phyloP scores from a whole-genome alignment of 2,113 vertebrate genomes.

The Ginglymostoma cirratum region DNA sequence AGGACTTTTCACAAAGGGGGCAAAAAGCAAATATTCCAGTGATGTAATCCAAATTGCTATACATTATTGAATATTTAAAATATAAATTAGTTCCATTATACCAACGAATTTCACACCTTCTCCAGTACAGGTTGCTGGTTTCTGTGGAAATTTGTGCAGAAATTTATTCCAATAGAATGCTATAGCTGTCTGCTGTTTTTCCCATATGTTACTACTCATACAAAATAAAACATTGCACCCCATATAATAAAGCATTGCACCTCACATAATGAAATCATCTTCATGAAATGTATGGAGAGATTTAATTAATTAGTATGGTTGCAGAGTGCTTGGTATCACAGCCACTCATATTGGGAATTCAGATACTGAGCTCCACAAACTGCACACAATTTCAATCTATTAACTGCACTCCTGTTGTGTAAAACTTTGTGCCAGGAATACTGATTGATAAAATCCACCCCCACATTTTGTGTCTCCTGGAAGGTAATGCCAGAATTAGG shows the following conservation, averaged over 20 bases:
- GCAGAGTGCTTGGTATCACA: background rate
- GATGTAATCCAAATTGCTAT: background rate
- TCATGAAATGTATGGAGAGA: background rate
- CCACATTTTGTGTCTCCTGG: background rate
- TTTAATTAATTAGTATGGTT: constrained; percentile 7
- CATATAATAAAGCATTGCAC: background rate
- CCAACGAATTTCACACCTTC: background rate
- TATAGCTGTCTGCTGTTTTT: background rate
- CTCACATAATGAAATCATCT: background rate
- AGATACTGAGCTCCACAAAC: background rate
- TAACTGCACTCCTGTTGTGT: background rate
- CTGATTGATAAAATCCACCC: background rate
- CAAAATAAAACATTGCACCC: background rate
- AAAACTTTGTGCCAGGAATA: background rate
- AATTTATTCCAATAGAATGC: background rate
- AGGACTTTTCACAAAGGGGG: background rate
- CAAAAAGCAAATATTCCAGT: background rate
- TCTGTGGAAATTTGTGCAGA: background rate
- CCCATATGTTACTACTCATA: background rate
- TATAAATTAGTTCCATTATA: background rate
- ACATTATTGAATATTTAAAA: background rate
- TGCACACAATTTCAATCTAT: background rate
- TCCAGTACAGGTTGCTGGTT: background rate
- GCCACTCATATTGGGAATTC: background rate
- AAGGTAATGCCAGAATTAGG: background rate